These are phyloP conservation scores for Rostratula benghalensis DNA, from an alignment of 2,113 vertebrate genomes.

Conservation along the genomic window DNA sequence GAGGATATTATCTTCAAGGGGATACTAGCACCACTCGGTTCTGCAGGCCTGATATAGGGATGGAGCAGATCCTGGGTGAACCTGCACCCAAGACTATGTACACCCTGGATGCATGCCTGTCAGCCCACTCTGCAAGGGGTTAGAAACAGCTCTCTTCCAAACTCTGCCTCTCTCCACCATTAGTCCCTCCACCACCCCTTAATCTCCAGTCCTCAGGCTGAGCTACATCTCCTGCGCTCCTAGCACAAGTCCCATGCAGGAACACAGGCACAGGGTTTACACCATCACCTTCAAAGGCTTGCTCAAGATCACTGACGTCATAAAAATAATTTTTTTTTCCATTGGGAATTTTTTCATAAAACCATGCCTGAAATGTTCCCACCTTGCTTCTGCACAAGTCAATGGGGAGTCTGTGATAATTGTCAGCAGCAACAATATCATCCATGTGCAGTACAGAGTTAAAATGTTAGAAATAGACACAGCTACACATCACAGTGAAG, in stretches of 20 bases:
- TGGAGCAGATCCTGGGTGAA: neutral
- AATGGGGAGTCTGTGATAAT: neutral
- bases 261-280: neutral
- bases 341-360: rapidly evolving
- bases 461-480: neutral
- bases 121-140: neutral
- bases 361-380: neutral
- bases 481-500: neutral
- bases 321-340: neutral
- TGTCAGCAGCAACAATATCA: neutral
- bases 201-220: neutral
- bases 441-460: neutral
- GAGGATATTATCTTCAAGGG: neutral
- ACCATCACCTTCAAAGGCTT: neutral
- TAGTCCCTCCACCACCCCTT: too few relatives aligned
- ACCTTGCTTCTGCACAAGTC: neutral
- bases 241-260: neutral
- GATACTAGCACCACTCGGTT: neutral
- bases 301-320: neutral
- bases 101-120: neutral
- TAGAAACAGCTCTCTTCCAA: neutral
- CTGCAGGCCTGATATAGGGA: neutral
- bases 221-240: neutral
- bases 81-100: neutral
- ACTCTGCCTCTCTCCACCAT: neutral